Percentiles rank a stretch among this genome's conserved stretches.
Evolutionary conservation across 2,113 vertebrate genomes (phyloP).

Genomic region (Hiodon alosoides): DNA sequence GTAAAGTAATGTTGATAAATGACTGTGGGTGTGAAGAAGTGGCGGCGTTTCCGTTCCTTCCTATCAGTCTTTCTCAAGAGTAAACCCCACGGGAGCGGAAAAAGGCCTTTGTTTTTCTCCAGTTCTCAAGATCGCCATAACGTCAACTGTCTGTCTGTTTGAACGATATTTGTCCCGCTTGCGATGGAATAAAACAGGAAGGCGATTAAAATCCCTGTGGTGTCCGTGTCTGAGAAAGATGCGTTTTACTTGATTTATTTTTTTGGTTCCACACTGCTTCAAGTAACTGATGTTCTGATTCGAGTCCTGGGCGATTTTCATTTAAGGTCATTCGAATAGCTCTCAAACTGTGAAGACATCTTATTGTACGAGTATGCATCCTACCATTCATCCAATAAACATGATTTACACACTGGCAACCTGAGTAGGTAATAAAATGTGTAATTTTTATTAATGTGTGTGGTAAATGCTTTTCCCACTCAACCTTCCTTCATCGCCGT

Average conservation of each 20-base stretch:
- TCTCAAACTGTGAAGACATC: neutral
- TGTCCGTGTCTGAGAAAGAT: slow-evolving; percentile 55
- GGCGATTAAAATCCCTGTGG: slow-evolving; percentile 35
- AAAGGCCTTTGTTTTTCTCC: slow-evolving; percentile 5
- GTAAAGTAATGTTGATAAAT: slow-evolving; percentile 89
- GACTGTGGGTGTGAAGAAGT: slow-evolving; percentile 52
- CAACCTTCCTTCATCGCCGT: neutral
- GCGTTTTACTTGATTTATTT: slow-evolving; percentile 34
- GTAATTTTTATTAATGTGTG: slow-evolving; percentile 16
- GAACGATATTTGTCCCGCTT: neutral
- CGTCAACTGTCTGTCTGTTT: neutral
- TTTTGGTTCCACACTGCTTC: slow-evolving; percentile 11
- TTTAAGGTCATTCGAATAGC: neutral
- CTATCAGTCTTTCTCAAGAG: slow-evolving; percentile 35
- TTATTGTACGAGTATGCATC: neutral
- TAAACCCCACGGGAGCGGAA: slow-evolving; percentile 26
- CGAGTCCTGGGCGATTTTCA: neutral
- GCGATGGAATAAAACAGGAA: slow-evolving; percentile 16
- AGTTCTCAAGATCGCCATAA: neutral
- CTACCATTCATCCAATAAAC: slow-evolving; percentile 12
- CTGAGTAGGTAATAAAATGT: slow-evolving; percentile 25
- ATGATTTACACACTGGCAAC: slow-evolving; percentile 12
- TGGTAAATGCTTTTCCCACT: slow-evolving; percentile 10
- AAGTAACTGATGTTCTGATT: slow-evolving; percentile 5
- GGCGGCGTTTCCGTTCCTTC: slow-evolving; percentile 38